Base-by-base conservation (phyloP, 1,140 invertebrate species). In the Papilio helenus region DNA sequence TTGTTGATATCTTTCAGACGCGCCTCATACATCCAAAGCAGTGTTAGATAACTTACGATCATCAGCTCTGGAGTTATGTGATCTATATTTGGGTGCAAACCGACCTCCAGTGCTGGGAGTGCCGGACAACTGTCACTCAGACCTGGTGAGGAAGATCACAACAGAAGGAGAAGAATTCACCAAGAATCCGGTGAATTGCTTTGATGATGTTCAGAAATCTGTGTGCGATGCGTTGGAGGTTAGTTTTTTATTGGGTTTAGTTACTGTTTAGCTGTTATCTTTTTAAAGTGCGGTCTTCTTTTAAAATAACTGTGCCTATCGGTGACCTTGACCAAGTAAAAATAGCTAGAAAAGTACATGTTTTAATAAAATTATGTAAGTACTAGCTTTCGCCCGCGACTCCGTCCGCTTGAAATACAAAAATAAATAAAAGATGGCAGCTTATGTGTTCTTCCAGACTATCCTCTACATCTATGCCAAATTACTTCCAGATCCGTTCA, bases 171-270 rank as follows among this genome's bases (percentile, higher is more conserved):
- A 90, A 34, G 90, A 93, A 49, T 94, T 94, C 71, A 87, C 87
- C 0, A 90, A 83, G 29, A 93, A 89, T 44, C 93, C 96, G 68
- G 97, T 98, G 83, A 94, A 94, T 4, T 98, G 98, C 96, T 99
- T 99, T 94, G 98, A 99, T 92, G 97, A 98, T 79, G 95, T 98
- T 14, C 97, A 98, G 92, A 92, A 95, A 77, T 96, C 95, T 72
- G 96, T 97, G 39, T 96, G 96, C 76, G 96, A 96, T 23, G 97
- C 96, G 86, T 91, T 97, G 46, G 95, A 96, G 92, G 95, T 95
- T 61, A 85, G 85, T 18, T 73, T n/a, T 61, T 79, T 76, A 1
- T 55, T 72, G 12, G 34, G 5, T 34, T 5, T 34, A 5, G 3
- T 4, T 34, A 46, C 44, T 46, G 10, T 14, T 46, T 46, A 44